Evolutionary conservation across 2,797 vertebrate species (phyloP), one percentile per base, ranked within the genome.

Genomic region (Aselliscus stoliczkanus): DNA sequence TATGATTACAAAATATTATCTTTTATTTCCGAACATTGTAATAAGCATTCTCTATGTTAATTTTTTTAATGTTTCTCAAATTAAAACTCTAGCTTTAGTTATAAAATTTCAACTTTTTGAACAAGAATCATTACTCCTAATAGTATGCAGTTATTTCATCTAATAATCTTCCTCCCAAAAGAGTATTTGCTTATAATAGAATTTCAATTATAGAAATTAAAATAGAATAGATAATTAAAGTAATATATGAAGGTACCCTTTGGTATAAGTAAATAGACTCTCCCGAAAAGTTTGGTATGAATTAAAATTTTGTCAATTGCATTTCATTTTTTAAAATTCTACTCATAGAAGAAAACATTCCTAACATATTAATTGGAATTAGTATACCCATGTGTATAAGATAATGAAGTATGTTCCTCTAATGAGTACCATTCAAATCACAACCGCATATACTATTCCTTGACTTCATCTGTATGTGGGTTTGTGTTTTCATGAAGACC

Each of bases 51-150:
- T 50, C 4, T 84, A 70, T 70, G 47, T 69, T 85, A 42, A 47
- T 34, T 27, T 64, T 47, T 54, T 76, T 54, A 88, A 87, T 70
- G 7, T 88, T 80, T 76, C 31, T 42, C 42, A 42, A 42, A 56
- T 75, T 79, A 83, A 65, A 90, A 88, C 31, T 69, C 3, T 75
- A 69, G 14, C 8, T 84, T 67, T 42, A 64, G 9, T 80, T 70
- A 69, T 56, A 88, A 85, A 91, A 88, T 56, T 73, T 95, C 20
- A 81, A 52, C 12, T 76, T 93, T n/a, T 91, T 93, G 18, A 83
- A 77, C 81, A 69, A 76, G 9, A 69, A 42, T 58, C 1, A 75
- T 62, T 73, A 65, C 14, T 44, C 31, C 6, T 52, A 76, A 58
- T 37, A 65, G 23, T 70, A 85, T 34, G 23, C 67, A 58, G 14